Conservation (phyloP, 2,888 invertebrate genomes). For the Meliscaeva auricollis region DNA sequence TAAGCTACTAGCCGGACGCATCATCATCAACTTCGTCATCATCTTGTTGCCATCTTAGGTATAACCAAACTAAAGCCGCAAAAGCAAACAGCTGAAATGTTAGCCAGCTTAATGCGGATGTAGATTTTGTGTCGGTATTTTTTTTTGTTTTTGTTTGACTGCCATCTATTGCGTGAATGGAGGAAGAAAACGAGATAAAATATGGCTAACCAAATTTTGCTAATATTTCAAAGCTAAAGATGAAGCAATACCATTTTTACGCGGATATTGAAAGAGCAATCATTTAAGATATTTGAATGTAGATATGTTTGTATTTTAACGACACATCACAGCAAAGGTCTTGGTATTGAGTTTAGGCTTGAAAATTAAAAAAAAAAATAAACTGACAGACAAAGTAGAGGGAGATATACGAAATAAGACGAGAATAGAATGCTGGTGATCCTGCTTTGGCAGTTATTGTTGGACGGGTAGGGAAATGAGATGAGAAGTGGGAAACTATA, state of each 20-base stretch:
- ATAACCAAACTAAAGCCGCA: constrained; percentile 51
- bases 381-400: constrained; percentile 9
- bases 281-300: constrained; percentile 17
- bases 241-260: constrained; percentile 9
- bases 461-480: constrained; percentile 8
- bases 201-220: constrained; percentile 51
- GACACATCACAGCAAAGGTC: constrained; percentile 9
- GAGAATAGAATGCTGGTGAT: constrained; percentile 17
- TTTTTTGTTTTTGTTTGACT: constrained; percentile 11
- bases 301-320: not conserved
- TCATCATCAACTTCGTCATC: constrained; percentile 29
- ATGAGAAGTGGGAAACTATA: constrained; percentile 39
- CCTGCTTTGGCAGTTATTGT: constrained; percentile 31
- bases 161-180: constrained; percentile 57
- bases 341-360: constrained; percentile 39
- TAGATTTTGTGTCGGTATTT: constrained; percentile 40
- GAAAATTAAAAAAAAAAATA: constrained; percentile 23
- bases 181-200: constrained; percentile 43
- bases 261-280: constrained; percentile 61
- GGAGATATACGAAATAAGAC: constrained; percentile 25
- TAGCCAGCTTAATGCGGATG: constrained; percentile 58
- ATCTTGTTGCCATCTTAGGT: constrained; percentile 53
- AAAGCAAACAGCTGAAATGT: constrained; percentile 23
- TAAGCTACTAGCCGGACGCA: constrained; percentile 64
- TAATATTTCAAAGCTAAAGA: constrained; percentile 39